Evolutionary conservation across 1,140 invertebrate species (phyloP).

Genomic region (Drosophila melanica): DNA sequence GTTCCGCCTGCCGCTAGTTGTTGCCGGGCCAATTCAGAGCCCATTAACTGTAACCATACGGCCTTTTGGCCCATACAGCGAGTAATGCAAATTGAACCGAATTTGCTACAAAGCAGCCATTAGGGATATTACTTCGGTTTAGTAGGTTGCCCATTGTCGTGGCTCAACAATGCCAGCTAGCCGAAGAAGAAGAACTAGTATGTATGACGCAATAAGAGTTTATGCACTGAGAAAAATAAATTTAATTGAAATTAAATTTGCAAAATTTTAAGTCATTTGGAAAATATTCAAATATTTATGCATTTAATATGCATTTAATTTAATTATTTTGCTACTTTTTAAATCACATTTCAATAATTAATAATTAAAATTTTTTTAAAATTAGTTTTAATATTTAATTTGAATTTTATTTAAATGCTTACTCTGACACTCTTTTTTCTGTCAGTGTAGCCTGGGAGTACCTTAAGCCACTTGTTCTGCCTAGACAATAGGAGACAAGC

Average conservation of each 20-base stretch:
- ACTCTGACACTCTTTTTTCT: background rate
- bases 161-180: conserved; percentile 34
- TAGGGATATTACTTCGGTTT: conserved; percentile 35
- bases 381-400: too few relatives aligned
- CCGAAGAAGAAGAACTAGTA: conserved; percentile 22
- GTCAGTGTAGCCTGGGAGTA: conserved; percentile 30
- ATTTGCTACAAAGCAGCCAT: conserved; percentile 40
- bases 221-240: conserved; percentile 22
- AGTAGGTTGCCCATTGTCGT: conserved; percentile 39
- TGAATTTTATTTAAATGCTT: background rate
- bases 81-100: conserved; percentile 38
- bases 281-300: background rate
- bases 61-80: conserved; percentile 22
- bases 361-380: background rate
- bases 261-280: too few relatives aligned
- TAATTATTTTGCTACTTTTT: background rate
- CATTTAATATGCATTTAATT: too few relatives aligned
- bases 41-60: conserved; percentile 36
- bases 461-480: conserved; percentile 73
- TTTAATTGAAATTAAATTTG: too few relatives aligned
- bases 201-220: conserved; percentile 39
- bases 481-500: conserved; percentile 56
- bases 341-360: background rate
- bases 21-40: conserved; percentile 12
- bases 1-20: conserved; percentile 21